A percentile compares a stretch with the other conserved stretches of the same genome.
These are phyloP conservation scores for Vulpes vulpes DNA, from an alignment of 2,113 vertebrate genomes.

Conservation along the genomic window DNA sequence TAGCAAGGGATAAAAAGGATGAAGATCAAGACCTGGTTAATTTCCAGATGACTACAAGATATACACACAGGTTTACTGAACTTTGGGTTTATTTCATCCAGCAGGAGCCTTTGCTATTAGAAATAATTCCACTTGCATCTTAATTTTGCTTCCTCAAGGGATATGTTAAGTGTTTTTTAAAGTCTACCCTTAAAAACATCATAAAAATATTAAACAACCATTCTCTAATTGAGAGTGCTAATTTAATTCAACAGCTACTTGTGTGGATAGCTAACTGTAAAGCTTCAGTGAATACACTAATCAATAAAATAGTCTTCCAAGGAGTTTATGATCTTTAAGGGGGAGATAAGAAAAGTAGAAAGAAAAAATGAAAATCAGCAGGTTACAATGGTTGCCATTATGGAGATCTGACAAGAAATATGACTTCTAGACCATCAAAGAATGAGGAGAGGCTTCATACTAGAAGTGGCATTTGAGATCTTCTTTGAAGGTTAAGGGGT, in stretches of 20 bases:
- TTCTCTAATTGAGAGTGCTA: background rate
- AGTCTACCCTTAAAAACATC: conserved; percentile 34
- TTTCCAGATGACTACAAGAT: background rate
- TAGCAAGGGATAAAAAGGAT: background rate
- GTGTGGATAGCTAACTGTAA: background rate
- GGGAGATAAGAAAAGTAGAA: background rate
- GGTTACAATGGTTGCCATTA: background rate
- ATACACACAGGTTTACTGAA: background rate
- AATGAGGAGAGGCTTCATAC: background rate
- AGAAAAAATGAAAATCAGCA: background rate
- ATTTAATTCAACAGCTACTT: conserved; percentile 32
- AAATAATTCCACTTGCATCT: conserved; percentile 29
- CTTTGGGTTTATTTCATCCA: background rate
- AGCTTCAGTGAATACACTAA: background rate
- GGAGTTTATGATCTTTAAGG: background rate
- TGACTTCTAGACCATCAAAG: background rate
- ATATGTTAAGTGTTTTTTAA: conserved; percentile 34
- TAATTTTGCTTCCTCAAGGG: conserved; percentile 30
- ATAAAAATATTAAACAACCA: conserved; percentile 35
- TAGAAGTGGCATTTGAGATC: background rate
- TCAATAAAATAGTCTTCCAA: background rate
- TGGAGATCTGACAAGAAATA: background rate
- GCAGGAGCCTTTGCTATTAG: conserved; percentile 19
- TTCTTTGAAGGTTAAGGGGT: background rate
- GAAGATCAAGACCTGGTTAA: background rate